Base-by-base conservation (phyloP, 2,113 vertebrate species). In the Psittacula cyanocephala region DNA sequence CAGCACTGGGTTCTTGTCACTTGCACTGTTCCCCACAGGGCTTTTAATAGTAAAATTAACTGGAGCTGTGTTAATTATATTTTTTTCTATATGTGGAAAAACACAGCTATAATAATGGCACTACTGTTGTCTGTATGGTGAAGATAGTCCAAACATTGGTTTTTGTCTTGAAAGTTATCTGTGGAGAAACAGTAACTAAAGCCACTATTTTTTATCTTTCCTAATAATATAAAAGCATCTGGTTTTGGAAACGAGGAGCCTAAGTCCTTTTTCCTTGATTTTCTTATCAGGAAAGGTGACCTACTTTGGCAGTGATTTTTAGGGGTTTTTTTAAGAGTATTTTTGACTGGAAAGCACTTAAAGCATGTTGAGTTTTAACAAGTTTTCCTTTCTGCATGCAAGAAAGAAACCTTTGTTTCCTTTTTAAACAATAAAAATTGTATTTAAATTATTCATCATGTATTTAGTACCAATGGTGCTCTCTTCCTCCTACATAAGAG, bases 21-120 rank as follows among this genome's bases (percentile, higher is more conserved):
- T 91, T 78, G 47, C 18, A 20, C 64, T 91, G 82, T 78, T 84
- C 33, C 80, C 35, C 6, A 13, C 69, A 25, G 28, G 39, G 50
- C 14, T 84, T 22, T 75, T 88, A 78, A 41, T 86, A 89, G 79
- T 76, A 80, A 94, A 91, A 96, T 81, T 90, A 84, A 60, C 76
- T 86, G 29, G 33, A 83, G 11, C 29, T 88, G 28, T 86, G 49
- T 93, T 91, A 94, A 80, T 96, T 86, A 25, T 37, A 55, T 75
- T 89, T 94, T 68, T 71, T 91, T 50, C 20, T 25, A 33, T 75
- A 43, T 1, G 5, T 80, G 46, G 28, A 59, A 59, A 68, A 93
- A 3, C 53, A 78, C 49, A 89, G 10, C 33, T 83, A 47, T 22
- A 41, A 2, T 83, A 72, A 68, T 71, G 47, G 24, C 15, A 20